phyloP scores from a whole-genome alignment of 1,140 invertebrate genomes.

The Drosophila arizonae region DNA sequence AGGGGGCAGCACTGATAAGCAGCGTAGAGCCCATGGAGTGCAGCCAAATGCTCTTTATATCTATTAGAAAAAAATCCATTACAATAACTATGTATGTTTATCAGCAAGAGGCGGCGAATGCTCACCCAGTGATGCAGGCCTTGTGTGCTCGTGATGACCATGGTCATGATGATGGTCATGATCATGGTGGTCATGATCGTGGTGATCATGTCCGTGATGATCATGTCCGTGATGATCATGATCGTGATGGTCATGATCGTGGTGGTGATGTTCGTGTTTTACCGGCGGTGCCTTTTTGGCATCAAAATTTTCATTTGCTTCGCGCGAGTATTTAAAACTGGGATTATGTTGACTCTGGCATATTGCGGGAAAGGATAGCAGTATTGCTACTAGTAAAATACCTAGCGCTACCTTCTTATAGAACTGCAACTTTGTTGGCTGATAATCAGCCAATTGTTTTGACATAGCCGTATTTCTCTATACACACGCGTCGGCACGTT shows the following conservation, averaged over 20 bases:
- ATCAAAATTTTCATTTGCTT: slow-evolving; percentile 86
- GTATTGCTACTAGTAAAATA: slow-evolving; percentile 53
- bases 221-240: slow-evolving; percentile 37
- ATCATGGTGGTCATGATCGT: slow-evolving; percentile 59
- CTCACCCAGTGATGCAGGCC: slow-evolving; percentile 55
- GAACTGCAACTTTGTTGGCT: slow-evolving; percentile 52
- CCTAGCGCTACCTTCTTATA: slow-evolving; percentile 59
- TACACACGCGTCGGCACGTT: slow-evolving; percentile 30
- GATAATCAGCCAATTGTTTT: slow-evolving; percentile 58
- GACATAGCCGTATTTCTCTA: slow-evolving; percentile 37
- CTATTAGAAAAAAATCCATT: slow-evolving; percentile 38
- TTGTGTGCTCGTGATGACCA: slow-evolving; percentile 44
- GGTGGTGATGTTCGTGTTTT: slow-evolving; percentile 71
- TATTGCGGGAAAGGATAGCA: slow-evolving; percentile 65
- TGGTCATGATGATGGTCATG: slow-evolving; percentile 49
- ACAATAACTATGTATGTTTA: slow-evolving; percentile 13
- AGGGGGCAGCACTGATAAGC: slow-evolving; percentile 96
- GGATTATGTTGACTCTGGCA: slow-evolving; percentile 82
- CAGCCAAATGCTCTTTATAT: slow-evolving; percentile 87
- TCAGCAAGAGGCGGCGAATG: background rate
- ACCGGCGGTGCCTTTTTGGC: slow-evolving; percentile 52
- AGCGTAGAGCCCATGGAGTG: slow-evolving; percentile 94
- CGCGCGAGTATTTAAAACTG: slow-evolving; percentile 88
- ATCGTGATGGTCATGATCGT: slow-evolving; percentile 63
- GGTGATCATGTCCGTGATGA: slow-evolving; percentile 39